Conservation (phyloP, 2,797 vertebrate species). For the Poecilia velifera region DNA sequence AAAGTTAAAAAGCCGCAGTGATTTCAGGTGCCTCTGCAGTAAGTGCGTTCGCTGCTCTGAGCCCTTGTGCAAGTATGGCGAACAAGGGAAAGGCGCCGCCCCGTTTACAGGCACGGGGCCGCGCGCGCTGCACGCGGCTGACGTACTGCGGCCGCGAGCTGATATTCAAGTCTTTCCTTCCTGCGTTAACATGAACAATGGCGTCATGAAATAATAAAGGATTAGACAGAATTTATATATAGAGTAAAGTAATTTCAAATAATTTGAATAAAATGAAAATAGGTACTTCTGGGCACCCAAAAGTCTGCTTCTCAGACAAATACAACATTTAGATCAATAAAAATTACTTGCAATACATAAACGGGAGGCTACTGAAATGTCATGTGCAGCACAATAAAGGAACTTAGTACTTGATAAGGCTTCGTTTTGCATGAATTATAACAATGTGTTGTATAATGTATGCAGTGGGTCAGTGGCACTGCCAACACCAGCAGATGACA, state of each 20-base stretch:
- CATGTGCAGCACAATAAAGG: not conserved
- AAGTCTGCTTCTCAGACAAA: not conserved
- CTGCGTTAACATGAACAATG: not conserved
- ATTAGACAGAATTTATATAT: not conserved
- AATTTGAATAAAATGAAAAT: not conserved
- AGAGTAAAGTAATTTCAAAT: too few relatives aligned
- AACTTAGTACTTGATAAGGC: not conserved
- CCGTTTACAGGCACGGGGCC: slow-evolving; percentile 37
- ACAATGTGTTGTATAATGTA: not conserved
- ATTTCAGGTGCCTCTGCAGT: slow-evolving; percentile 55
- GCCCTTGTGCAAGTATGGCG: slow-evolving; percentile 74
- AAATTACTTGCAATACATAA: not conserved
- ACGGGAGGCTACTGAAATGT: not conserved
- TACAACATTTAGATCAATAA: slow-evolving; percentile 62
- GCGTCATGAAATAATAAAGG: not conserved
- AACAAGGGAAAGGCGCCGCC: slow-evolving; percentile 75
- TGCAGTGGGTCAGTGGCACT: not conserved
- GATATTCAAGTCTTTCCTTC: not conserved
- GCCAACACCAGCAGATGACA: not conserved
- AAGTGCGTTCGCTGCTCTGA: slow-evolving; percentile 53
- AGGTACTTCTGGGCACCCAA: not conserved
- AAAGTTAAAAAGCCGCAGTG: slow-evolving; percentile 38
- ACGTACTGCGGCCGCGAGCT: slow-evolving; percentile 9
- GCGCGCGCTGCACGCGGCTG: slow-evolving; percentile 20
- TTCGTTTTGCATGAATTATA: not conserved